These are phyloP conservation scores for Leptonema lineaticorne DNA, from an alignment of 1,140 invertebrate species.

Conservation along the genomic window DNA sequence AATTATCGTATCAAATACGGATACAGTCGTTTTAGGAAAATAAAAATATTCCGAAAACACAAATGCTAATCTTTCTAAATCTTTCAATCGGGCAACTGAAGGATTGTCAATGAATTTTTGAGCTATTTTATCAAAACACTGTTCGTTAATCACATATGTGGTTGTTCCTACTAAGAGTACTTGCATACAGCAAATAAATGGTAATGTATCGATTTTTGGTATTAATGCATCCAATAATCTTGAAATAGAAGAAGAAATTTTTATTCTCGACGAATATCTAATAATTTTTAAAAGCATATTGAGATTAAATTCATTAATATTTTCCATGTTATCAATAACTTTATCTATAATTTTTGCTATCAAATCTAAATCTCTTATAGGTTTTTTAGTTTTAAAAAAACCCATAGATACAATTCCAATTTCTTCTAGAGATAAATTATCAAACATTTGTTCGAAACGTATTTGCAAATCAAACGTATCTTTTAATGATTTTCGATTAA, in stretches of 20 bases:
- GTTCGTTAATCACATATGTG: conserved; percentile 49
- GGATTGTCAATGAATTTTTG: conserved; percentile 47
- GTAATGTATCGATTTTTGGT: conserved; percentile 50
- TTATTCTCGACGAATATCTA: conserved; percentile 48
- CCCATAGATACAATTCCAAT: conserved; percentile 60
- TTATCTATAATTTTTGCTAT: conserved; percentile 50
- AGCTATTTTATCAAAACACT: conserved; percentile 46
- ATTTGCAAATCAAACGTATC: conserved; percentile 60
- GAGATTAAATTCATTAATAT: conserved; percentile 55
- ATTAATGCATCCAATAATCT: conserved; percentile 45
- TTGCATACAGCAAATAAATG: conserved; percentile 54
- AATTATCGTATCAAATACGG: conserved; percentile 51
- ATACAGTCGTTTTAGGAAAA: conserved; percentile 45
- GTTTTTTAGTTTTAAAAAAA: conserved; percentile 62
- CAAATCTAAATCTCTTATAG: conserved; percentile 52
- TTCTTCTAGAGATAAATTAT: conserved; percentile 57
- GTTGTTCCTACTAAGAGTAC: conserved; percentile 56
- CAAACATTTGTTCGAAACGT: conserved; percentile 48
- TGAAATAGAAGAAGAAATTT: conserved; percentile 42
- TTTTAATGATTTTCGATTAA: conserved; percentile 47
- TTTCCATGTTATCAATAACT: conserved; percentile 46
- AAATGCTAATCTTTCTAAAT: conserved; percentile 62
- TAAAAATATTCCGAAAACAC: conserved; percentile 55
- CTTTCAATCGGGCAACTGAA: conserved; percentile 57
- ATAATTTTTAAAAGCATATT: conserved; percentile 58